phyloP scores from a whole-genome alignment of 2,797 vertebrate species.

The Microctenopoma stevenorrisi region DNA sequence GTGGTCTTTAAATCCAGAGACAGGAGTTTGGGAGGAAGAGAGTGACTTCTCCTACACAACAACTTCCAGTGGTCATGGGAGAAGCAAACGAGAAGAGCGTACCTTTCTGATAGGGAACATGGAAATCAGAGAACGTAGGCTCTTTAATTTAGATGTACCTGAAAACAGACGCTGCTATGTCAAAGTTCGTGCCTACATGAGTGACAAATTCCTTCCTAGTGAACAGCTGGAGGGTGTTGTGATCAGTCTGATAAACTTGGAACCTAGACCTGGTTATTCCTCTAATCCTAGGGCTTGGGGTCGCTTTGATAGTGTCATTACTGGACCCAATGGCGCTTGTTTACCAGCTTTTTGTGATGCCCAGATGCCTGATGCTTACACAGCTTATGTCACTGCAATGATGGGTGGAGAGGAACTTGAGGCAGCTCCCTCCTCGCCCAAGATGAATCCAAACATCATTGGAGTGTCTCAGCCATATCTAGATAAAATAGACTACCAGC shows the following conservation, averaged over 20 bases:
- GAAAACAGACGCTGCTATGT: conserved; percentile 96
- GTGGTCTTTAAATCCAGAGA: conserved; percentile 94
- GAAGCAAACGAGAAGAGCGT: conserved; percentile 92
- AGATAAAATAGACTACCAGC: conserved; percentile 90
- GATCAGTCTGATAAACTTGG: conserved; percentile 92
- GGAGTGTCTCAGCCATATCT: conserved; percentile 94
- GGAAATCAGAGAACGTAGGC: conserved; percentile 93
- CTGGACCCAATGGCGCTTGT: conserved; percentile 93
- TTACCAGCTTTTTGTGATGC: conserved; percentile 95
- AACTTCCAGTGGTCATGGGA: conserved; percentile 62
- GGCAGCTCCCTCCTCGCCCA: conserved; percentile 91
- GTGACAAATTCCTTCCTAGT: conserved; percentile 89
- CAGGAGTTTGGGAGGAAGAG: conserved; percentile 95
- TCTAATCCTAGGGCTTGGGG: conserved; percentile 97
- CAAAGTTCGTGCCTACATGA: conserved; percentile 95
- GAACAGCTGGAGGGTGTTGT: conserved; percentile 96
- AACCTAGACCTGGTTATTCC: conserved; percentile 91
- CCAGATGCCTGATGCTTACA: conserved; percentile 89
- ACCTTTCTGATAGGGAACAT: conserved; percentile 95
- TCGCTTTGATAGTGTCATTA: conserved; percentile 95
- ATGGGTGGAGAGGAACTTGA: conserved; percentile 96
- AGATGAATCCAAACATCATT: conserved; percentile 87
- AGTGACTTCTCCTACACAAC: conserved; percentile 77
- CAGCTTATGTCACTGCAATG: conserved; percentile 91
- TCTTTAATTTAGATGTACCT: conserved; percentile 97